Percentiles rank a stretch among this genome's conserved stretches.
Conservation (phyloP, 1,140 invertebrate genomes). For the Pogonus chalceus region DNA sequence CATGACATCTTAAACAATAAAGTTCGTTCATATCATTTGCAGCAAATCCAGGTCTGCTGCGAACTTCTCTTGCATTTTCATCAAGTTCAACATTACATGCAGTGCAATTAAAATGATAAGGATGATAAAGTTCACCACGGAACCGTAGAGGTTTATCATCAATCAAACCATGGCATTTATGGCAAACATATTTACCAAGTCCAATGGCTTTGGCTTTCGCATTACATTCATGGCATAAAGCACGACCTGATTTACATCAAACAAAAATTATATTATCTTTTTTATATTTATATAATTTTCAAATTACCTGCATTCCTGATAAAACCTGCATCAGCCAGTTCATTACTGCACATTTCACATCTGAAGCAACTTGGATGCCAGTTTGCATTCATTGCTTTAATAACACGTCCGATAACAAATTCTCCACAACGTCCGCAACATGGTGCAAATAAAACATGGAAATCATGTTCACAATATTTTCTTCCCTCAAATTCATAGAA, state of each 20-base stretch:
- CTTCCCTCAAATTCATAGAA: constrained; percentile 99
- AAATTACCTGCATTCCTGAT: constrained; percentile 90
- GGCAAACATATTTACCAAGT: constrained; percentile 94
- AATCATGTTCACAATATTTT: constrained; percentile 99
- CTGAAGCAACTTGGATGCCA: constrained; percentile 98
- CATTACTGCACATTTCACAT: constrained; percentile 84
- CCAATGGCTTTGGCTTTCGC: constrained; percentile 89
- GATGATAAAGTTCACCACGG: constrained; percentile 95
- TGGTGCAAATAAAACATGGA: constrained; percentile 95
- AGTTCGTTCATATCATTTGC: constrained; percentile 93
- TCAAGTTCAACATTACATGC: constrained; percentile 78
- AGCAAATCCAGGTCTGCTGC: constrained; percentile 77
- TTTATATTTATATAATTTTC: no score
- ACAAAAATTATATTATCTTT: background rate
- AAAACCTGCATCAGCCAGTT: constrained; percentile 94
- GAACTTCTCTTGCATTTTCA: constrained; percentile 88
- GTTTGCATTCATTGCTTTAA: constrained; percentile 97
- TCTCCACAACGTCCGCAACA: constrained; percentile 96
- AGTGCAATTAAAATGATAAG: constrained; percentile 98
- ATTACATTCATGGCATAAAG: constrained; percentile 95
- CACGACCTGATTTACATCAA: no score
- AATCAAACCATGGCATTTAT: constrained; percentile 96
- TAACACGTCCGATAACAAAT: constrained; percentile 95
- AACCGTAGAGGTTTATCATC: constrained; percentile 94
- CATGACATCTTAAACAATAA: constrained; percentile 95